These are phyloP conservation scores for Pollenia griseotomentosa DNA, from an alignment of 2,888 invertebrate genomes.

Conservation along the genomic window DNA sequence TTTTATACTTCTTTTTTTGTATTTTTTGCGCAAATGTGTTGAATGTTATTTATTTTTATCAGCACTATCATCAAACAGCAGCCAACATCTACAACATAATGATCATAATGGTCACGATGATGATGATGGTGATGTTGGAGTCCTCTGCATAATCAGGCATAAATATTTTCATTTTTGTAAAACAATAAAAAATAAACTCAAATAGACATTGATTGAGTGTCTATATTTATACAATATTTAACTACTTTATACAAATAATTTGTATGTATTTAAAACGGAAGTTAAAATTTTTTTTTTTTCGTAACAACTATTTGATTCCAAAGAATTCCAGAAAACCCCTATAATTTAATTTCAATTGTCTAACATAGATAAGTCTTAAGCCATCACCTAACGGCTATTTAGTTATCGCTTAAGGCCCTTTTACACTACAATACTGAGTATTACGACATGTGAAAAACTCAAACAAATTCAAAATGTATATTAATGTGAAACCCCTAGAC, in stretches of 20 bases:
- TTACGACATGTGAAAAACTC: no score
- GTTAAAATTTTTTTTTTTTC: no score
- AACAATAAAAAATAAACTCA: constrained; percentile 10
- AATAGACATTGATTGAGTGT: constrained; percentile 38
- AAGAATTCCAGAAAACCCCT: no score
- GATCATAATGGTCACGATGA: constrained; percentile 28
- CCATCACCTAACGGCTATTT: no score
- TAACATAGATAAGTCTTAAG: no score
- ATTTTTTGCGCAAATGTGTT: constrained; percentile 61
- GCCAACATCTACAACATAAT: constrained; percentile 48
- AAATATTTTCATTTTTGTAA: neutral
- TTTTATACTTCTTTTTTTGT: constrained; percentile 48
- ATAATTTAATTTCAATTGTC: no score
- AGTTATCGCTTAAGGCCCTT: no score
- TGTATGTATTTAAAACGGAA: no score
- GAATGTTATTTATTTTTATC: constrained; percentile 73
- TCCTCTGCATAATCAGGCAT: constrained; percentile 35
- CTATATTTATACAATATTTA: constrained; percentile 48
- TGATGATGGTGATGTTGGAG: constrained; percentile 11
- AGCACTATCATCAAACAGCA: constrained; percentile 69
- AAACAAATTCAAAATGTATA: no score
- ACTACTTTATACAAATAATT: constrained; percentile 45
- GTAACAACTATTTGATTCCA: no score
- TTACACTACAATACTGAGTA: no score
- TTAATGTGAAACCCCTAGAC: no score